A percentile compares a stretch with the other conserved stretches of the same genome.
Evolutionary conservation across 2,888 invertebrate genomes (phyloP).

Genomic region (Isotomurus palustris): DNA sequence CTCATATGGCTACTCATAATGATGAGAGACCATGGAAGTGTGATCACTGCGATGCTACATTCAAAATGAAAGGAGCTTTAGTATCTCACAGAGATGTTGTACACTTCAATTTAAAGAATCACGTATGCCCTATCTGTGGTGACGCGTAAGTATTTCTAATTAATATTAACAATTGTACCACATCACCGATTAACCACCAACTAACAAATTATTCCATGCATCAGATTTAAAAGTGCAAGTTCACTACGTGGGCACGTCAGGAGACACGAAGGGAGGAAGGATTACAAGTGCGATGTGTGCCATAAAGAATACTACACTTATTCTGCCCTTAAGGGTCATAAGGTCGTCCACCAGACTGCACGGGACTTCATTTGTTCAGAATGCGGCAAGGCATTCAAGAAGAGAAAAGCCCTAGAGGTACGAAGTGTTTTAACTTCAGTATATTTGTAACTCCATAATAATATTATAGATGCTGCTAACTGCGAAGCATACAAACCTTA

Average conservation of each 20-base stretch:
- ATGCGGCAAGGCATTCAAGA: constrained; percentile 44
- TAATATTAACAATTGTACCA: neutral
- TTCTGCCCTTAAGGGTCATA: constrained; percentile 43
- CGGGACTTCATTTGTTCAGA: constrained; percentile 37
- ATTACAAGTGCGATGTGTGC: constrained; percentile 44
- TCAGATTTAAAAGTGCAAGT: constrained; percentile 40
- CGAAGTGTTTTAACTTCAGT: no score
- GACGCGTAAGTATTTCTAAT: constrained; percentile 32
- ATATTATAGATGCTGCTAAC: no score
- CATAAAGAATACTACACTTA: constrained; percentile 43
- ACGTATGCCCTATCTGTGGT: constrained; percentile 39
- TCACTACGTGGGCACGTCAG: constrained; percentile 40
- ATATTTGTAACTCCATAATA: neutral
- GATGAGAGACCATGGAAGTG: constrained; percentile 44
- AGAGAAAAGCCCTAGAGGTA: constrained; percentile 42
- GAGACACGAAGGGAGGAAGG: constrained; percentile 41
- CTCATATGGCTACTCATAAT: constrained; percentile 31
- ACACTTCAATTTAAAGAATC: constrained; percentile 42
- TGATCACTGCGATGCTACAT: constrained; percentile 41
- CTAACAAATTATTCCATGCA: neutral
- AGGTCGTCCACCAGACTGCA: constrained; percentile 42
- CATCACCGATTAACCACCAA: neutral
- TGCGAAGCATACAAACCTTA: no score
- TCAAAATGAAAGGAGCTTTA: constrained; percentile 43
- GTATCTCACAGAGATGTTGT: constrained; percentile 45